A percentile compares a stretch with the other conserved stretches of the same genome.
These are phyloP conservation scores for Tetramorium parvispinum DNA, from an alignment of 1,140 invertebrate genomes.

Conservation along the genomic window DNA sequence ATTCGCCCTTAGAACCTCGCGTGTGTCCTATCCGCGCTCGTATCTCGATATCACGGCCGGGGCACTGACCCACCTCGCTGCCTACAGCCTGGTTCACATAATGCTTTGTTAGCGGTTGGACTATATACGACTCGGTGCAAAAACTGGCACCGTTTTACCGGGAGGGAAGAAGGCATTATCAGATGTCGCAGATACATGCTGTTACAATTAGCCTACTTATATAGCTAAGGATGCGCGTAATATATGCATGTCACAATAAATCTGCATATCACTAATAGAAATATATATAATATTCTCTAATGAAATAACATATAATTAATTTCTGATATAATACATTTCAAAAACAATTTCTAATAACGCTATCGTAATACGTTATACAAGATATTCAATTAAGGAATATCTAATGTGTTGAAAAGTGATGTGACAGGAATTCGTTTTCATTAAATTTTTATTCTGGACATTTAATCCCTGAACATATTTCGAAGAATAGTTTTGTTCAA, in stretches of 20 bases:
- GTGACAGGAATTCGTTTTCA: neutral
- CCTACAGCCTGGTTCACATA: constrained; percentile 33
- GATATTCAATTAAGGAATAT: neutral
- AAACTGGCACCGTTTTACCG: constrained; percentile 7
- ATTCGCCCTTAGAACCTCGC: constrained; percentile 69
- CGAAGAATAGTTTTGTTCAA: neutral
- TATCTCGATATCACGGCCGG: constrained; percentile 64
- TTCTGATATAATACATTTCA: too few relatives aligned
- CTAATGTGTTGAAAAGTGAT: neutral
- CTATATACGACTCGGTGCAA: neutral
- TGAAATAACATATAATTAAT: neutral
- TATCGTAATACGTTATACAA: neutral
- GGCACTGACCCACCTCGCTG: constrained; percentile 58
- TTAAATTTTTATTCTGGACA: neutral
- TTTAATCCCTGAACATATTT: neutral
- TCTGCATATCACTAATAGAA: neutral
- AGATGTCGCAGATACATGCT: neutral
- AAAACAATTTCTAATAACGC: neutral
- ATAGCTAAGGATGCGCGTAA: neutral
- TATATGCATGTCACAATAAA: neutral
- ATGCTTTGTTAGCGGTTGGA: constrained; percentile 7
- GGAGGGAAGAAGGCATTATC: neutral
- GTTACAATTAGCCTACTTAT: neutral
- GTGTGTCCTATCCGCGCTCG: constrained; percentile 65
- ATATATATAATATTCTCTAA: too few relatives aligned